Evolutionary conservation across 2,797 vertebrate genomes (phyloP), one percentile per base, ranked within the genome.

Genomic region (Coilia nasus): DNA sequence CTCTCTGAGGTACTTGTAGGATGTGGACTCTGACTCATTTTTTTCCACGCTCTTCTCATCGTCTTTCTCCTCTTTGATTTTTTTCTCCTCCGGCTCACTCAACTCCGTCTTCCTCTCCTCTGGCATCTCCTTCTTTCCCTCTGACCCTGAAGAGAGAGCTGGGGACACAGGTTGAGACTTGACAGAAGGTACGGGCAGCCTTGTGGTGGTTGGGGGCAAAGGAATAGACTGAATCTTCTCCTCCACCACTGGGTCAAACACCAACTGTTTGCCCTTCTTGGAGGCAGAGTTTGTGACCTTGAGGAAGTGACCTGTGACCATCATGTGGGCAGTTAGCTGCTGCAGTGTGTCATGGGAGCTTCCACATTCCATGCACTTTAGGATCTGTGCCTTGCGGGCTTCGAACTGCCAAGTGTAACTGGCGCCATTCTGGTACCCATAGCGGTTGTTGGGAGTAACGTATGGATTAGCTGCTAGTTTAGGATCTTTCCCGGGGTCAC

Each of bases 351-450:
- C 98, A 47, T 99, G 98, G 59, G 98, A 99, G 93, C 98, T 99
- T 85, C 98, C 98, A 6, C 98, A 99, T 90, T 99, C 98, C 98
- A 99, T 99, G 93, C 98, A 99, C 93, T 99, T 99, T 50, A 99
- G 96, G 93, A 99, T 99, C 92, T 99, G 98, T 54, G 98, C 97
- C 91, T 99, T 99, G 81, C 98, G 96, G 57, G 98, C 98, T 93
- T 99, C 98, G 67, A 99, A 99, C 93, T 99, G 98, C 98, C 98
- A 99, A 57, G 98, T 99, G 89, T 99, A 99, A 92, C 98, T 99
- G 91, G 98, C 98, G 84, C 98, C 98, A 14, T 99, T 99, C 95
- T 99, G 98, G 94, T 99, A 99, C 93, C 98, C 98, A 0, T 99
- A 99, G 84, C 98, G 97, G 92, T 99, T 99, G 92, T 99, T 99